Percentiles rank a stretch among this genome's conserved stretches.
Conservation (phyloP, 2,797 vertebrate species). For the Alcedo quadribrachys region DNA sequence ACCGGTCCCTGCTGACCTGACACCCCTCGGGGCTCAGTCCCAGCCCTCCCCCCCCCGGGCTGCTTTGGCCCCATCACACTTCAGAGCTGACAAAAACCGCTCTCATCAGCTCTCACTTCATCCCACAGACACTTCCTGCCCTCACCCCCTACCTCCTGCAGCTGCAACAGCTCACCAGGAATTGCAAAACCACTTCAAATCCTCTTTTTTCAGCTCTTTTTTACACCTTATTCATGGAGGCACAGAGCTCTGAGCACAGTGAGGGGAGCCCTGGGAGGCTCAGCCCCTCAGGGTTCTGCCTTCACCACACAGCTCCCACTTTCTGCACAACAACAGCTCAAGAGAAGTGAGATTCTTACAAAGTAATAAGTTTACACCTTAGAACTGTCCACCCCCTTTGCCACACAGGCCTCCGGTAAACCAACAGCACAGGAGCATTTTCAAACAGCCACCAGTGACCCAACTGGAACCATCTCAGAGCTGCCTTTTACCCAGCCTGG, state of each 20-base stretch:
- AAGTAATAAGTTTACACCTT: not conserved
- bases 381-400: not conserved
- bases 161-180: not conserved
- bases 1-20: rapidly evolving
- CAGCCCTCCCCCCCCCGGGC: not conserved
- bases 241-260: rapidly evolving
- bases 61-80: not conserved
- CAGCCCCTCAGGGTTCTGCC: not conserved
- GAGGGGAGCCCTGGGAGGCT: rapidly evolving
- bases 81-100: rapidly evolving
- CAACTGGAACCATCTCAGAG: too few species aligned
- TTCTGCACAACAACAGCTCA: rapidly evolving
- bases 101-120: not conserved
- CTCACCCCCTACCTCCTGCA: not conserved
- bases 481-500: too few species aligned
- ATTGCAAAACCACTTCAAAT: not conserved
- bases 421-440: not conserved
- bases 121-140: not conserved
- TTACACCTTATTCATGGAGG: not conserved
- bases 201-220: not conserved
- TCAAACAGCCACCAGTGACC: not conserved
- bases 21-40: not conserved
- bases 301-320: rapidly evolving
- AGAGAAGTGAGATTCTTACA: rapidly evolving
- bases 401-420: not conserved